Conservation (phyloP, 2,797 vertebrate species). For the Melanotaenia parkinsoni region DNA sequence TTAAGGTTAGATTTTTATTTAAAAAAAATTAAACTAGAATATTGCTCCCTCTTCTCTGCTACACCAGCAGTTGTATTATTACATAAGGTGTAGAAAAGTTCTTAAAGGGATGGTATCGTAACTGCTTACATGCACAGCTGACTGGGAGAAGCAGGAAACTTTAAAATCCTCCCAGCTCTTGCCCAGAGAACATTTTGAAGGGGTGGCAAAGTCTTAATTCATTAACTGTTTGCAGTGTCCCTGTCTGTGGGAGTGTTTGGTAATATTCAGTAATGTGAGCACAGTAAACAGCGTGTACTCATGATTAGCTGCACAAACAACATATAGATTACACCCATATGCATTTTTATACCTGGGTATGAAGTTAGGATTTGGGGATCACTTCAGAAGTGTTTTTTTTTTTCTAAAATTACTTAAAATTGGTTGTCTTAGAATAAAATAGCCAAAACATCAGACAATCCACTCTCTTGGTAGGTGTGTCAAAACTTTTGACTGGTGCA, state of each 20-base stretch:
- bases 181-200: neutral
- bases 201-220: slow-evolving; percentile 6
- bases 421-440: neutral
- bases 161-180: slow-evolving; percentile 53
- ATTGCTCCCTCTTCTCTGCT: neutral
- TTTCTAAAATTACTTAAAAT: neutral
- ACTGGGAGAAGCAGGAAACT: slow-evolving; percentile 27
- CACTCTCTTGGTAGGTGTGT: neutral
- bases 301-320: neutral
- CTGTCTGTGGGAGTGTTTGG: neutral
- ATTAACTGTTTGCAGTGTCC: slow-evolving; percentile 7
- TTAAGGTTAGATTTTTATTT: neutral
- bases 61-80: slow-evolving; percentile 15
- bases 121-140: slow-evolving; percentile 12
- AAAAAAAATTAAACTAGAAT: neutral
- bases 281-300: neutral
- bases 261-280: neutral
- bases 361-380: too few relatives aligned
- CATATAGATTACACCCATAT: neutral
- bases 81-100: slow-evolving; percentile 43
- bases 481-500: neutral
- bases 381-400: neutral
- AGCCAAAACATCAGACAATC: neutral
- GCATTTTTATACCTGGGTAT: too few relatives aligned
- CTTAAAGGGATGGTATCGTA: slow-evolving; percentile 16